phyloP scores from a whole-genome alignment of 2,888 invertebrate genomes.

The Latrodectus elegans region DNA sequence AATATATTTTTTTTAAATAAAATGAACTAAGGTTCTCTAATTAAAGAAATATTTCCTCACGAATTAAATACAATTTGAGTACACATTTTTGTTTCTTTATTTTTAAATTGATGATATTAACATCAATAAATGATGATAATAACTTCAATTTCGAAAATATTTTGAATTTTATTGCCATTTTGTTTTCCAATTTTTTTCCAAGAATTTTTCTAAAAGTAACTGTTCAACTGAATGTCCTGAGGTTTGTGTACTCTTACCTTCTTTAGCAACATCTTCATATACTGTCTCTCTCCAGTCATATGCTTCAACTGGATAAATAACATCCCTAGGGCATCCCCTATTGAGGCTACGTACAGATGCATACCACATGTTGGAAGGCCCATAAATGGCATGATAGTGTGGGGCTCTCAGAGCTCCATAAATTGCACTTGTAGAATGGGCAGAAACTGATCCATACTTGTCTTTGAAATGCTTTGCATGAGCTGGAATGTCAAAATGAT shows the following conservation, averaged over 20 bases:
- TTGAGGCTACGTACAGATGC: constrained; percentile 64
- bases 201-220: neutral
- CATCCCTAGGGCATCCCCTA: constrained; percentile 43
- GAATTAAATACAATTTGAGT: neutral
- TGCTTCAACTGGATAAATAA: constrained; percentile 55
- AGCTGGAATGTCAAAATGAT: constrained; percentile 50
- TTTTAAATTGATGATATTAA: neutral
- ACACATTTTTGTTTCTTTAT: neutral
- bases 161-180: neutral
- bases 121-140: neutral
- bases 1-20: too few relatives aligned
- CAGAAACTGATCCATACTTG: constrained; percentile 68
- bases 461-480: constrained; percentile 60
- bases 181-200: neutral
- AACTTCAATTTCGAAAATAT: neutral
- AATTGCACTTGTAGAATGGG: constrained; percentile 67
- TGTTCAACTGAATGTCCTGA: neutral
- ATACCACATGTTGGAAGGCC: constrained; percentile 58
- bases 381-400: constrained; percentile 60
- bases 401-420: constrained; percentile 64
- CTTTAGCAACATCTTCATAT: constrained; percentile 62
- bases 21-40: too few relatives aligned
- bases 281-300: constrained; percentile 62
- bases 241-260: constrained; percentile 12
- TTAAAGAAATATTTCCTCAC: too few relatives aligned